Evolutionary conservation across 2,888 invertebrate genomes (phyloP), one percentile per base, ranked within the genome.

Genomic region (Archaeoteleia sp.): DNA sequence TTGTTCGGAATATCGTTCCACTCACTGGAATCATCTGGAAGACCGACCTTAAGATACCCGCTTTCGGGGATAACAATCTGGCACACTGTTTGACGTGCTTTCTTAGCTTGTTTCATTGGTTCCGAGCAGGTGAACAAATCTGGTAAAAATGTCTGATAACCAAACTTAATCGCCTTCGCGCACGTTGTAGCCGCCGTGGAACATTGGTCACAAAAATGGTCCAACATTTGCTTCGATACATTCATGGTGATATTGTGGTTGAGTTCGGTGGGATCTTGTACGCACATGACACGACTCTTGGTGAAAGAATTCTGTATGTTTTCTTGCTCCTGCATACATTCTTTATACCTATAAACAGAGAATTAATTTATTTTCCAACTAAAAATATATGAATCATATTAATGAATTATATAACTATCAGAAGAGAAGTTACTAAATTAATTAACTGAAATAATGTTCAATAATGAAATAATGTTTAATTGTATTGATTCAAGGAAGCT

Each of bases 241-340:
- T 81, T 74, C 6, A 82, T 82, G 0, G 88, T 86, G 1, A 90
- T 85, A 75, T 92, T 92, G 74, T 88, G 87, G 68, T 86, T 86
- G 48, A 89, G 88, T 77, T 91, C 90, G 74, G 91, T 89, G 0
- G 92, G 91, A 82, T 92, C 92, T 83, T 92, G 91, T 0, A 92
- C 78, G 74, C 89, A 90, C 48, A 91, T 80, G n/a, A n/a, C n/a
- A n/a, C n/a, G n/a, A n/a, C n/a, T 0, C 86, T 8, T 2, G 37
- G 35, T 34, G 15, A 67, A 3, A 8, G 39, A 32, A n/a, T 46
- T 30, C 29, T 23, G 10, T 25, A 66, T 48, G 14, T 53, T n/a
- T n/a, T n/a, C n/a, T n/a, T n/a, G n/a, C n/a, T n/a, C n/a, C n/a
- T n/a, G n/a, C n/a, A n/a, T n/a, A 8, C 35, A 30, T 30, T 73